Conservation (phyloP, 2,113 vertebrate species). For the Barnardius zonarius region DNA sequence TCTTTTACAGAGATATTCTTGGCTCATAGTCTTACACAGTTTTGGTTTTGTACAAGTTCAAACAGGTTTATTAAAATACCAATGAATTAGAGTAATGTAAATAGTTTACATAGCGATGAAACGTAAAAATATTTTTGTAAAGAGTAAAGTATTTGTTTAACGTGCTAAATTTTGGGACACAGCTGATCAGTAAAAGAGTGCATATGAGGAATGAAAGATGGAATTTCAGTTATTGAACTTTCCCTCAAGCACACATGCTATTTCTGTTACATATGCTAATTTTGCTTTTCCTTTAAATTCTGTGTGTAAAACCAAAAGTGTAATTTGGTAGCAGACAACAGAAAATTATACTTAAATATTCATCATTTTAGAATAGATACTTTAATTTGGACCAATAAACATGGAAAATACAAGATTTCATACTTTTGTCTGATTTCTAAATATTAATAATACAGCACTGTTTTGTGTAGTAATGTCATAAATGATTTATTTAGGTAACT, state of each 20-base stretch:
- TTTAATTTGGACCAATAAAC: neutral
- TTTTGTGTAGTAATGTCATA: neutral
- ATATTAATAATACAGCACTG: neutral
- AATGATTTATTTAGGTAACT: slow-evolving; percentile 55
- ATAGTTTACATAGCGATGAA: neutral
- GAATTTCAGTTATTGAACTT: neutral
- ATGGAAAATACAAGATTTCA: neutral
- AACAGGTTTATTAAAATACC: neutral
- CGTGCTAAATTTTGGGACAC: neutral
- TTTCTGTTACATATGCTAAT: neutral
- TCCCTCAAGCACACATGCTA: neutral
- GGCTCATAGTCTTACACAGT: neutral
- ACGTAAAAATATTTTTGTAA: neutral
- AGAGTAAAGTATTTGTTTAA: neutral
- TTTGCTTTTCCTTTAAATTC: neutral
- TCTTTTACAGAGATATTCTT: neutral
- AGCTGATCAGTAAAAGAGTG: neutral
- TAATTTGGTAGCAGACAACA: neutral
- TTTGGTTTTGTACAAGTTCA: neutral
- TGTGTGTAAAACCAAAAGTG: neutral
- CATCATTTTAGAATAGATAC: neutral
- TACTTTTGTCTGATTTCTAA: neutral
- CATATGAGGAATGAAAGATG: neutral
- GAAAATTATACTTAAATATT: neutral
- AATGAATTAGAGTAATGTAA: neutral